Conservation (phyloP, 2,113 vertebrate species). For the Lampris megalopsis region DNA sequence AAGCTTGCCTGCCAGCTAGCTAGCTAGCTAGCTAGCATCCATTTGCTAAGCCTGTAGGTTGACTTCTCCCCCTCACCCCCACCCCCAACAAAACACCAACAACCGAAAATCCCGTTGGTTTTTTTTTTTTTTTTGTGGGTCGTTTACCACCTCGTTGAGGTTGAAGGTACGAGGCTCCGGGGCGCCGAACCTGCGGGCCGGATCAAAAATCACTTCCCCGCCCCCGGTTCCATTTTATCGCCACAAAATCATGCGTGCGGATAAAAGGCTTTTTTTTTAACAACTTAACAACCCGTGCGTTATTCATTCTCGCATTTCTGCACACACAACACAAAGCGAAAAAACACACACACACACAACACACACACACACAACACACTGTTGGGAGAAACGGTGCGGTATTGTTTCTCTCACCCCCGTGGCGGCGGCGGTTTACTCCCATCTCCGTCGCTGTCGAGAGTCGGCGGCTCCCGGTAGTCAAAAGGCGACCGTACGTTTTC, state of each 20-base stretch:
- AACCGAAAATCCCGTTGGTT: slow-evolving; percentile 3
- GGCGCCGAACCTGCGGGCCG: neutral
- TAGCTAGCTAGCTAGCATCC: slow-evolving; percentile 65
- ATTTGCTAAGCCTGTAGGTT: slow-evolving; percentile 38
- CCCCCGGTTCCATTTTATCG: slow-evolving; percentile 40
- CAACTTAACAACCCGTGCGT: slow-evolving; percentile 66
- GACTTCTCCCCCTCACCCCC: slow-evolving; percentile 6
- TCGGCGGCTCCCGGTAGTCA: slow-evolving; percentile 86
- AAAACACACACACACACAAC: neutral
- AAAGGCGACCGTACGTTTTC: slow-evolving; percentile 86
- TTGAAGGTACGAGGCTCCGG: neutral
- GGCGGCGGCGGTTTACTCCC: slow-evolving; percentile 82
- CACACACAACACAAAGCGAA: slow-evolving; percentile 6
- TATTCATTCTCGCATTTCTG: neutral
- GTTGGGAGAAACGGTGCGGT: neutral
- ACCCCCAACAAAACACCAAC: slow-evolving; percentile 46
- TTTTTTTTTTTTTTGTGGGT: neutral
- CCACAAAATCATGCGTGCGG: slow-evolving; percentile 52
- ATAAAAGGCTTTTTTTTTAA: slow-evolving; percentile 25
- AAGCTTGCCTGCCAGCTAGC: slow-evolving; percentile 48
- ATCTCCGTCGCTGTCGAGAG: slow-evolving; percentile 86
- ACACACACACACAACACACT: slow-evolving; percentile 1
- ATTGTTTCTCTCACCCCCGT: slow-evolving; percentile 74
- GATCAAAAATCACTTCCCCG: neutral
- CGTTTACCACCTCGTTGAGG: no score